These are phyloP conservation scores for Phalanger gymnotis DNA, from an alignment of 2,797 vertebrate species.

Conservation along the genomic window DNA sequence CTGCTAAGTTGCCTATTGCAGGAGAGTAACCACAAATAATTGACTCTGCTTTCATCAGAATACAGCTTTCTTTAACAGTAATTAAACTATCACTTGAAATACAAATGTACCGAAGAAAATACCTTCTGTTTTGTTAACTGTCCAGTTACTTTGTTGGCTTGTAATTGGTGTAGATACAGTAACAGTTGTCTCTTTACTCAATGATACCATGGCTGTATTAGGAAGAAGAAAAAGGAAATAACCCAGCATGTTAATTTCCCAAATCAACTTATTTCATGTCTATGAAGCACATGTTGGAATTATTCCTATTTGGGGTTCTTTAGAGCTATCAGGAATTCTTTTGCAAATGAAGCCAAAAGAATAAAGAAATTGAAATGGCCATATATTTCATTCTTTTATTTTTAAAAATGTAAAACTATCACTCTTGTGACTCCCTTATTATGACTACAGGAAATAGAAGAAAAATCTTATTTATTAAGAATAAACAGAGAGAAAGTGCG, in stretches of 20 bases:
- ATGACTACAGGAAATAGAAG: conserved; percentile 13
- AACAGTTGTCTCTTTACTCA: conserved; percentile 77
- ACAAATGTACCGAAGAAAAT: conserved; percentile 62
- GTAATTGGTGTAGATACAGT: conserved; percentile 65
- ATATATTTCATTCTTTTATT: background rate
- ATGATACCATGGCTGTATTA: conserved; percentile 79
- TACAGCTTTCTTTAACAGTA: conserved; percentile 8
- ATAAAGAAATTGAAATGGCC: background rate
- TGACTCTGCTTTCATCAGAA: background rate
- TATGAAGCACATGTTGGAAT: background rate
- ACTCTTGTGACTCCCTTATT: background rate
- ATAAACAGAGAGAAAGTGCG: background rate
- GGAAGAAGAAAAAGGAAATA: conserved; percentile 40
- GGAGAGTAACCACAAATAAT: background rate
- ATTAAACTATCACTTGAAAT: conserved; percentile 21
- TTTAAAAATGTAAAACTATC: background rate
- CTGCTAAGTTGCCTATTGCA: background rate
- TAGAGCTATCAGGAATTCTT: conserved; percentile 6
- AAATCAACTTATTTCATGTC: conserved; percentile 10
- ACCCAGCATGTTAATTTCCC: conserved; percentile 22
- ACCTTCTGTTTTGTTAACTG: conserved; percentile 83
- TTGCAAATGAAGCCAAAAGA: conserved; percentile 16
- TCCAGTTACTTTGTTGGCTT: conserved; percentile 78
- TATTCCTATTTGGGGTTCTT: background rate
- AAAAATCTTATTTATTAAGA: conserved; percentile 16